Percentiles rank a stretch among this genome's conserved stretches.
Conservation (phyloP, 92 coral and sea anemone genomes). For the Chrysogorgia sp. region DNA sequence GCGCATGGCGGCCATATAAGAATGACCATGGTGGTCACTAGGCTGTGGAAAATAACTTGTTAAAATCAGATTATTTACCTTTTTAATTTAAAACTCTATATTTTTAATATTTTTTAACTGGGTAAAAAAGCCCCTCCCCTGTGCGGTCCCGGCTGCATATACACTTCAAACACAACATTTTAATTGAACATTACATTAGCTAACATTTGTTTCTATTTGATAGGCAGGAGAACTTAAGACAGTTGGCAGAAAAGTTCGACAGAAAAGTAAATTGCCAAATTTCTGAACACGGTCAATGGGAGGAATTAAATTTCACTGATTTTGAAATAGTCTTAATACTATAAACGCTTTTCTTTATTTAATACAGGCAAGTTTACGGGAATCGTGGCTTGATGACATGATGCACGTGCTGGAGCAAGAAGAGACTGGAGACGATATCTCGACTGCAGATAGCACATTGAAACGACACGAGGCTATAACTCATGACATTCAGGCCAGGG, state of each 20-base stretch:
- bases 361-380: slow-evolving; percentile 83
- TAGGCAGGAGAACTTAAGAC: slow-evolving; percentile 91
- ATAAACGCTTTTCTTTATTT: neutral
- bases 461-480: slow-evolving; percentile 95
- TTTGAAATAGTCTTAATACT: neutral
- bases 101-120: no score
- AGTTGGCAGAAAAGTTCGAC: slow-evolving; percentile 91
- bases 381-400: slow-evolving; percentile 98
- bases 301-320: no score
- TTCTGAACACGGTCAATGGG: no score
- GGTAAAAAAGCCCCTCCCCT: no score
- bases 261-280: slow-evolving; percentile 83
- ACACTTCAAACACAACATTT: no score
- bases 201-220: neutral
- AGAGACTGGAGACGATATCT: slow-evolving; percentile 82
- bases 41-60: no score
- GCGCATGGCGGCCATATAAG: no score
- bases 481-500: slow-evolving; percentile 94
- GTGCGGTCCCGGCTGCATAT: no score
- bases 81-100: no score
- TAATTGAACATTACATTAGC: no score
- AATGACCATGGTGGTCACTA: no score
- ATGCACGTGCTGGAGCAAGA: slow-evolving; percentile 96
- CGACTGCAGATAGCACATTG: slow-evolving; percentile 87
- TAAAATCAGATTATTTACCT: no score